Conservation (phyloP, 2,797 vertebrate genomes). For the Peromyscus attwateri region DNA sequence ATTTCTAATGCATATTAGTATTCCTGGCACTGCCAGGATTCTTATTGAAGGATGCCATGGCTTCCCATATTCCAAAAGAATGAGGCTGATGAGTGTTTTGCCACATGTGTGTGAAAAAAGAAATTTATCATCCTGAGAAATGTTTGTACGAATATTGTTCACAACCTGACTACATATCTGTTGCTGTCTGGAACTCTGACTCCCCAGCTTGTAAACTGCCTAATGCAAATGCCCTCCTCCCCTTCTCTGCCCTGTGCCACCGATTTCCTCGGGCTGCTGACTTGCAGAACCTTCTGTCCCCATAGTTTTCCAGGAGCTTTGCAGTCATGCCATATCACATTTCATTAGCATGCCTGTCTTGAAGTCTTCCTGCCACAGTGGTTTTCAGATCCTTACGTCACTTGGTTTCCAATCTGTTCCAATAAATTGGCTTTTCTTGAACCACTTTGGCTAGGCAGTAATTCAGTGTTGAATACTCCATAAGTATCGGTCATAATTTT, state of each 20-base stretch:
- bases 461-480: neutral
- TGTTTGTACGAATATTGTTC: neutral
- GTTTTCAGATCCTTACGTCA: neutral
- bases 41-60: slow-evolving; percentile 8
- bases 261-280: neutral
- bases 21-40: slow-evolving; percentile 16
- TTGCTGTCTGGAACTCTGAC: neutral
- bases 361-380: neutral
- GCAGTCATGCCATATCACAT: neutral
- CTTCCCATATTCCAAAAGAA: neutral
- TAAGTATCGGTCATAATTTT: neutral
- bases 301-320: neutral
- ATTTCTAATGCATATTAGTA: slow-evolving; percentile 29
- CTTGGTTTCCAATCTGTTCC: neutral
- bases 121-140: slow-evolving; percentile 4
- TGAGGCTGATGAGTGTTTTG: neutral
- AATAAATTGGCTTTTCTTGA: neutral
- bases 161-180: neutral
- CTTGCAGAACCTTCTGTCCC: neutral
- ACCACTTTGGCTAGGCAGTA: neutral
- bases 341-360: neutral
- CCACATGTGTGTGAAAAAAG: neutral
- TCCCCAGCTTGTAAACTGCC: neutral
- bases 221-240: neutral
- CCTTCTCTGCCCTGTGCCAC: neutral